Conservation (phyloP, 2,888 invertebrate genomes). For the Apamea monoglypha region DNA sequence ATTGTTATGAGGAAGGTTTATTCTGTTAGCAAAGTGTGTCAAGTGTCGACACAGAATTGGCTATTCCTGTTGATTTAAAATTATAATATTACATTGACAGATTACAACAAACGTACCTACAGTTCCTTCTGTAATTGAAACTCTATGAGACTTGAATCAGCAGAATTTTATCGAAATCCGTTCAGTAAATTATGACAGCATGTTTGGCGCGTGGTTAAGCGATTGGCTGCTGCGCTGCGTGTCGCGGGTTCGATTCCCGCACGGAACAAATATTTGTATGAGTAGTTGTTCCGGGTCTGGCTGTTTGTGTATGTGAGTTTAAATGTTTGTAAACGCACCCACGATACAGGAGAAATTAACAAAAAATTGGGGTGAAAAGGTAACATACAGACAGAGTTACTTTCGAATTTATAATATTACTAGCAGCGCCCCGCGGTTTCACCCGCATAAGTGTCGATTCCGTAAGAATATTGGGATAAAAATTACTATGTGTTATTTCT, state of each 20-base stretch:
- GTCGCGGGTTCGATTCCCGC: too few species aligned
- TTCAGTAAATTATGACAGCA: neutral
- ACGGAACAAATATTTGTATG: too few species aligned
- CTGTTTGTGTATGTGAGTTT: too few species aligned
- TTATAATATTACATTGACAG: neutral
- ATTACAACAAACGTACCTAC: neutral
- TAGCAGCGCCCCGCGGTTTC: too few species aligned
- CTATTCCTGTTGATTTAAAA: conserved; percentile 35
- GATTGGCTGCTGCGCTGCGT: too few species aligned
- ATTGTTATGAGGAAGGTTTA: conserved; percentile 43
- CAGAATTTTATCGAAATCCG: neutral
- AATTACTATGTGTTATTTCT: too few species aligned
- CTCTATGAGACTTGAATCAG: neutral
- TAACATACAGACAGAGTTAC: neutral
- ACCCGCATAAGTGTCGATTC: too few species aligned
- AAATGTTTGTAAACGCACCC: too few species aligned
- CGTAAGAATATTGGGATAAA: too few species aligned
- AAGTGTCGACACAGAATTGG: conserved; percentile 27
- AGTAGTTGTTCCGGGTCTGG: too few species aligned
- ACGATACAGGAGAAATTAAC: too few species aligned
- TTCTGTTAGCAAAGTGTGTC: conserved; percentile 35
- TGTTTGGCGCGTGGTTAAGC: too few species aligned
- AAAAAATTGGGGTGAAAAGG: neutral
- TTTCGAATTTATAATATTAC: neutral
- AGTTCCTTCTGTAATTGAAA: neutral